phyloP scores from a whole-genome alignment of 2,113 vertebrate species.

The Actenoides lindsayi region DNA sequence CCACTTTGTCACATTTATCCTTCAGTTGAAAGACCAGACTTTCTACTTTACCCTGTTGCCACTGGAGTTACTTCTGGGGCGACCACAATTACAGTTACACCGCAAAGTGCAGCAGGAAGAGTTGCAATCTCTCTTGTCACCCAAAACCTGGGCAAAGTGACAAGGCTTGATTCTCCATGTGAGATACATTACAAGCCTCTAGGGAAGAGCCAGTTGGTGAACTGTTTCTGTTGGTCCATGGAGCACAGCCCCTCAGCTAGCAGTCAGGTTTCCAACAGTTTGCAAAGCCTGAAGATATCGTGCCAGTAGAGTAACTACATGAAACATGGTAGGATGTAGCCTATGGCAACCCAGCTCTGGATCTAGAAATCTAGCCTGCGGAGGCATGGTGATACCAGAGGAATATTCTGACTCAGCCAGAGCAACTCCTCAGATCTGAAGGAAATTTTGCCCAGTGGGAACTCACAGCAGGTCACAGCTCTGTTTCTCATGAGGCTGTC shows the following conservation, averaged over 20 bases:
- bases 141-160: not conserved
- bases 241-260: not conserved
- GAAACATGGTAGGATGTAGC: not conserved
- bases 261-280: not conserved
- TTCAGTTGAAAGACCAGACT: not conserved
- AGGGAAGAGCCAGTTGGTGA: not conserved
- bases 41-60: not conserved
- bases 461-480: slow-evolving; percentile 45
- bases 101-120: not conserved
- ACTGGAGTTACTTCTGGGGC: not conserved
- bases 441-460: slow-evolving; percentile 7
- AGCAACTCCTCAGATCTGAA: not conserved
- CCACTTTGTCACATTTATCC: not conserved
- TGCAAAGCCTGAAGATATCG: not conserved
- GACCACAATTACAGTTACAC: not conserved
- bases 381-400: not conserved
- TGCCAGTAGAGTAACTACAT: not conserved
- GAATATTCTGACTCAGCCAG: slow-evolving; percentile 38
- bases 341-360: not conserved
- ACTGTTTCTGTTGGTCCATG: not conserved
- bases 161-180: not conserved
- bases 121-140: not conserved
- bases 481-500: slow-evolving; percentile 45
- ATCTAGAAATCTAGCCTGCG: not conserved
- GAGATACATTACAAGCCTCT: not conserved